Conservation (phyloP, 2,888 invertebrate species). For the Iphiclides podalirius region DNA sequence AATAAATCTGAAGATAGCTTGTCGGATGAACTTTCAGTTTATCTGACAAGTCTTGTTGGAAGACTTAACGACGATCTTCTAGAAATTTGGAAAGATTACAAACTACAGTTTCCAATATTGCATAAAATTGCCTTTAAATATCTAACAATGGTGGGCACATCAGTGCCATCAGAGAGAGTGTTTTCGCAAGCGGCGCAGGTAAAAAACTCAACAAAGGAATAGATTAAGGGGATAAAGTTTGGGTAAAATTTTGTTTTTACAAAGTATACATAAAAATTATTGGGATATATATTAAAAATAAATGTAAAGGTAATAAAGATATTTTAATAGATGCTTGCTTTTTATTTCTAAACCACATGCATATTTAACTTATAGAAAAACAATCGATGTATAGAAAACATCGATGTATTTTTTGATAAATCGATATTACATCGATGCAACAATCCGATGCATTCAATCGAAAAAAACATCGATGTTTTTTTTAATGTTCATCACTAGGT, state of each 20-base stretch:
- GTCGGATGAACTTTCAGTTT: not conserved
- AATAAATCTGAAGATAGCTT: not conserved
- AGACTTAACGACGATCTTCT: not conserved
- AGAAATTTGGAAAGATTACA: slow-evolving; percentile 27
- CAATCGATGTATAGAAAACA: not conserved
- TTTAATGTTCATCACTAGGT: not conserved
- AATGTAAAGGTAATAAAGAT: slow-evolving; percentile 3
- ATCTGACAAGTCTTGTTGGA: not conserved
- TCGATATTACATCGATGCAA: not conserved
- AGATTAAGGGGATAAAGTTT: slow-evolving; percentile 1
- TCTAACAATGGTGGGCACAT: slow-evolving; percentile 29
- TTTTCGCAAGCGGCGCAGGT: not conserved
- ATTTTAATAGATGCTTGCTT: not conserved
- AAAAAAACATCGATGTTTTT: not conserved
- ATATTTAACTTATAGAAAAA: not conserved
- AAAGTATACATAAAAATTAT: slow-evolving; percentile 4
- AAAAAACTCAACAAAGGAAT: too few species aligned
- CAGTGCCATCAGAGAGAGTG: not conserved
- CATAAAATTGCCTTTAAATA: slow-evolving; percentile 31
- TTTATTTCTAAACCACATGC: not conserved
- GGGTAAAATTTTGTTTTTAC: slow-evolving; percentile 20
- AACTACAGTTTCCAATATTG: slow-evolving; percentile 32
- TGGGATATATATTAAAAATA: slow-evolving; percentile 11
- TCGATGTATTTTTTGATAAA: not conserved
- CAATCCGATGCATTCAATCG: not conserved